Percentiles rank a stretch among this genome's conserved stretches.
These are phyloP conservation scores for Bungarus multicinctus DNA, from an alignment of 2,113 vertebrate species.

Conservation along the genomic window DNA sequence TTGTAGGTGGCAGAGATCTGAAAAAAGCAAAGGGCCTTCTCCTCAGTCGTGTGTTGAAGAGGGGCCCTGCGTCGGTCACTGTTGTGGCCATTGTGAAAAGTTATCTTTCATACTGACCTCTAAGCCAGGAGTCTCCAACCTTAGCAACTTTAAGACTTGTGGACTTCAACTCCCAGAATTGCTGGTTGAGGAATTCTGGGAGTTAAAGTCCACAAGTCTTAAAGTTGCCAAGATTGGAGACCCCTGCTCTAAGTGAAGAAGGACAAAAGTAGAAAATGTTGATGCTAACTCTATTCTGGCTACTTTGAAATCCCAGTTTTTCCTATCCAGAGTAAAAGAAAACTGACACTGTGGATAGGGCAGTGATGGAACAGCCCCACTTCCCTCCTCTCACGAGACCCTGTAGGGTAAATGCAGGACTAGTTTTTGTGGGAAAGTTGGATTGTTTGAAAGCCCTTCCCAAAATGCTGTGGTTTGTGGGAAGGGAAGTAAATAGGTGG, in stretches of 20 bases:
- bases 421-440: not conserved
- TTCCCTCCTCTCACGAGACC: not conserved
- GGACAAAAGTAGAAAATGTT: not conserved
- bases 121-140: not conserved
- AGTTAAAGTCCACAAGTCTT: too few relatives aligned
- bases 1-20: not conserved
- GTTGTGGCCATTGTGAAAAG: not conserved
- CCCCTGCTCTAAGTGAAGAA: not conserved
- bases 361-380: not conserved
- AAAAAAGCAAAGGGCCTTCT: not conserved
- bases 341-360: not conserved
- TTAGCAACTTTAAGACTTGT: too few relatives aligned
- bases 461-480: not conserved
- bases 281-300: not conserved
- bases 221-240: too few relatives aligned
- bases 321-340: not conserved
- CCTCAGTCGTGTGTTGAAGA: not conserved
- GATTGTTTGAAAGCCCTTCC: not conserved
- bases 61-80: fast-evolving
- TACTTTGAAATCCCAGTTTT: not conserved
- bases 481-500: too few relatives aligned
- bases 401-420: not conserved
- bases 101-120: not conserved
- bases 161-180: too few relatives aligned
- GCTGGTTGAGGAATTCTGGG: too few relatives aligned